These are phyloP conservation scores for Chromis chromis DNA, from an alignment of 2,797 vertebrate species.

Conservation along the genomic window DNA sequence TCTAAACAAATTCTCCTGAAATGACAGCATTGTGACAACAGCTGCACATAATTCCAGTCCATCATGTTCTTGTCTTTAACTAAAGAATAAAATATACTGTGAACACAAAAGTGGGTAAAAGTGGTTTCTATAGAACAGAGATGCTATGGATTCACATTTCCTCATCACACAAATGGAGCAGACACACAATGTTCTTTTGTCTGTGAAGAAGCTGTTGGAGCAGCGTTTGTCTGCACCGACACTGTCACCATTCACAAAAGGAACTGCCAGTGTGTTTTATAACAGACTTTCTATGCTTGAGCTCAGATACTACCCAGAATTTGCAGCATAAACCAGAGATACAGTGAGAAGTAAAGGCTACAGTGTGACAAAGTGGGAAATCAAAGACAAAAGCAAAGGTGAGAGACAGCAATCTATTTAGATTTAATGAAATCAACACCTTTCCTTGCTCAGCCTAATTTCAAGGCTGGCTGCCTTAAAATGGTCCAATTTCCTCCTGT, in stretches of 20 bases:
- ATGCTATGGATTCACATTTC: constrained; percentile 18
- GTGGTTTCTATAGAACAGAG: constrained; percentile 9
- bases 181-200: constrained; percentile 32
- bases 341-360: constrained; percentile 7
- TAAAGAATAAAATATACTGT: too few relatives aligned
- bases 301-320: constrained; percentile 41
- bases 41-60: too few relatives aligned
- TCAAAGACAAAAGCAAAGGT: constrained; percentile 33
- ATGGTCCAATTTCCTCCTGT: constrained; percentile 59
- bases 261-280: constrained; percentile 35
- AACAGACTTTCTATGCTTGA: constrained; percentile 19
- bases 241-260: constrained; percentile 26
- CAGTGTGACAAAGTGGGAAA: constrained; percentile 30
- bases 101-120: too few relatives aligned
- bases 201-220: constrained; percentile 35
- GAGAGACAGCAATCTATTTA: constrained; percentile 62
- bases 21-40: too few relatives aligned
- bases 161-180: constrained; percentile 41
- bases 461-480: constrained; percentile 77
- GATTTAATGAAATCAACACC: constrained; percentile 72
- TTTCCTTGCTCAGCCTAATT: constrained; percentile 72
- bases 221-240: constrained; percentile 20
- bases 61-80: too few relatives aligned
- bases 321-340: not conserved
- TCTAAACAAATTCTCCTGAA: too few relatives aligned